These are phyloP conservation scores for Theretra japonica DNA, from an alignment of 2,888 invertebrate genomes.

Conservation along the genomic window DNA sequence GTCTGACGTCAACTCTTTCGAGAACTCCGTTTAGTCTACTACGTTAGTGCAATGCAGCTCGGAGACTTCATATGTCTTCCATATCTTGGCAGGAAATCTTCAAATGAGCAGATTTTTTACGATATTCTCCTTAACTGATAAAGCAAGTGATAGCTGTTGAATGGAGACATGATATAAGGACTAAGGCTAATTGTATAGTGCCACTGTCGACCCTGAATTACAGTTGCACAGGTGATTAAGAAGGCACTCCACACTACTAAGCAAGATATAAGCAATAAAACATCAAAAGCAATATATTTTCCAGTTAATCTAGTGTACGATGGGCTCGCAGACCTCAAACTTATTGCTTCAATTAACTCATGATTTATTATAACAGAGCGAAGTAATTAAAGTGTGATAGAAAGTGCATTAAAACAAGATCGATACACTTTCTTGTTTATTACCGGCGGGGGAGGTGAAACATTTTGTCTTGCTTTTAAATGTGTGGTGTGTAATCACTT, in stretches of 20 bases:
- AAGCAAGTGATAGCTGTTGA: too few species aligned
- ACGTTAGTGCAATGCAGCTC: too few species aligned
- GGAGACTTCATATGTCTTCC: too few species aligned
- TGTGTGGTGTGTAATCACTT: not conserved
- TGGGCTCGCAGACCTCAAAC: slow-evolving; percentile 37
- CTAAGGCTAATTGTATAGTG: too few species aligned
- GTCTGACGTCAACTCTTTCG: too few species aligned
- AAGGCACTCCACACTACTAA: not conserved
- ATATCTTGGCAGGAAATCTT: too few species aligned
- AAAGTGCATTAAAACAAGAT: slow-evolving; percentile 28
- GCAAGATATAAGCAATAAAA: not conserved
- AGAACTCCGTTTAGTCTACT: too few species aligned
- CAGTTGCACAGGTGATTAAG: not conserved
- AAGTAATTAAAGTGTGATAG: slow-evolving; percentile 48
- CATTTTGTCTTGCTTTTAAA: slow-evolving; percentile 1
- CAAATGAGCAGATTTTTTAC: too few species aligned
- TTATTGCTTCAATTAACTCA: slow-evolving; percentile 49
- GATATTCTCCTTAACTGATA: too few species aligned
- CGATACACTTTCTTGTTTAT: slow-evolving; percentile 30
- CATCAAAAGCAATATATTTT: slow-evolving; percentile 29
- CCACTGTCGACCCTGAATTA: not conserved
- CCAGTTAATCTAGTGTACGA: slow-evolving; percentile 32
- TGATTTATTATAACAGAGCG: slow-evolving; percentile 50
- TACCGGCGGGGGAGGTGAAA: slow-evolving; percentile 2
- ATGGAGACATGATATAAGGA: too few species aligned